These are phyloP conservation scores for rabbit (Oryctolagus cuniculus) DNA, from an alignment of 2,113 vertebrate genomes.

Conservation along the genomic window DNA sequence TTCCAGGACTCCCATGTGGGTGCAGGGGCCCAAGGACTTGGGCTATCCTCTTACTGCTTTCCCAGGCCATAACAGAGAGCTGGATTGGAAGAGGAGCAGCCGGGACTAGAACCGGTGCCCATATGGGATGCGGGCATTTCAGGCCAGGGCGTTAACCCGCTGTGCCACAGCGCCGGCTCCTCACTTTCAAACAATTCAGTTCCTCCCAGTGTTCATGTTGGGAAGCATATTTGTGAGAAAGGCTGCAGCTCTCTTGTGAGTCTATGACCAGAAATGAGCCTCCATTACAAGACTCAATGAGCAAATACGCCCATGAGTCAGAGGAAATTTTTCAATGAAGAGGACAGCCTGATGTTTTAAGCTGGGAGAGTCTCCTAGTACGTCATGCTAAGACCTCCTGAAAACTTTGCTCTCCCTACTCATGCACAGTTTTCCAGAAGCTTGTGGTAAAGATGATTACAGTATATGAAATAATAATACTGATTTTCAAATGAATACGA, in stretches of 20 bases:
- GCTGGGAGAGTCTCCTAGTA: background rate
- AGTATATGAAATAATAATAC: background rate
- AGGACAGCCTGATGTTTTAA: background rate
- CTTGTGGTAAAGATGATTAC: background rate
- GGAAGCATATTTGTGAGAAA: background rate
- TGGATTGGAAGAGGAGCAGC: no score
- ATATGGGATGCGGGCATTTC: no score
- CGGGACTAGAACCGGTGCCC: no score
- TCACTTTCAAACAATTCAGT: background rate
- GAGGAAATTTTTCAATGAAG: background rate
- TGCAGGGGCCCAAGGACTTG: no score
- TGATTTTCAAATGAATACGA: slow-evolving; percentile 11
- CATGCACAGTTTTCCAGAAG: slow-evolving; percentile 1
- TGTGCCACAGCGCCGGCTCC: no score
- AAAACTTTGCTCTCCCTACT: background rate
- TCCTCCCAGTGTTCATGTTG: background rate
- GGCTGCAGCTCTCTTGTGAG: background rate
- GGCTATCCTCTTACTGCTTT: no score
- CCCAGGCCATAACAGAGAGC: no score
- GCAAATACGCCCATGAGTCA: background rate
- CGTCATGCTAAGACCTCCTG: background rate
- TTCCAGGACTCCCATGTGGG: no score
- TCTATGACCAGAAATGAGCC: background rate
- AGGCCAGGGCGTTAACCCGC: no score
- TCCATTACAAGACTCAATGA: background rate